phyloP scores from a whole-genome alignment of 2,797 vertebrate species.

The Microctenopoma stevenorrisi region DNA sequence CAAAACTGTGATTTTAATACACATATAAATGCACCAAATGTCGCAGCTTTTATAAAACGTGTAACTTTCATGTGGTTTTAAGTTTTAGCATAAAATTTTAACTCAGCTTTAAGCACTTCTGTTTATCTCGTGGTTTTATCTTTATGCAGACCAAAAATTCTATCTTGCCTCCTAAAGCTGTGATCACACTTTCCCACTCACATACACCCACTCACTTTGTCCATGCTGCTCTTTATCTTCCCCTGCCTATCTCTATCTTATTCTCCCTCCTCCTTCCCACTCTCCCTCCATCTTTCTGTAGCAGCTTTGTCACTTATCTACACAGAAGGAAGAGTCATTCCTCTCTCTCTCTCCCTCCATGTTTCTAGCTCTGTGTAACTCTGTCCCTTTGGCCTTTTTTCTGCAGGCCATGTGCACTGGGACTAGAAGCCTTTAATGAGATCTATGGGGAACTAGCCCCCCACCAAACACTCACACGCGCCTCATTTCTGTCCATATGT shows the following conservation, averaged over 20 bases:
- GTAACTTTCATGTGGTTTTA: constrained; percentile 17
- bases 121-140: constrained; percentile 45
- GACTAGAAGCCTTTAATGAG: constrained; percentile 79
- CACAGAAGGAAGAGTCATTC: constrained; percentile 44
- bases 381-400: constrained; percentile 60
- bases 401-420: constrained; percentile 65
- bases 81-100: constrained; percentile 29
- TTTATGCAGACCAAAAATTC: constrained; percentile 53
- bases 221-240: constrained; percentile 65
- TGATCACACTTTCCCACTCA: constrained; percentile 78
- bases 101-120: constrained; percentile 22
- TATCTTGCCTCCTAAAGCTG: constrained; percentile 69
- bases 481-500: not conserved
- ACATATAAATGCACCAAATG: not conserved
- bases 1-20: not conserved
- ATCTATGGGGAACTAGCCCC: constrained; percentile 75
- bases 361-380: constrained; percentile 17
- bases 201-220: constrained; percentile 66
- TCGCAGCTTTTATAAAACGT: constrained; percentile 27
- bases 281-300: constrained; percentile 37
- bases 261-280: constrained; percentile 40
- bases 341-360: constrained; percentile 26
- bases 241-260: constrained; percentile 55
- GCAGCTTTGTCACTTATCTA: constrained; percentile 50
- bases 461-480: constrained; percentile 2